These are phyloP conservation scores for Lamellibrachia columna DNA, from an alignment of 2,888 invertebrate species.

Conservation along the genomic window DNA sequence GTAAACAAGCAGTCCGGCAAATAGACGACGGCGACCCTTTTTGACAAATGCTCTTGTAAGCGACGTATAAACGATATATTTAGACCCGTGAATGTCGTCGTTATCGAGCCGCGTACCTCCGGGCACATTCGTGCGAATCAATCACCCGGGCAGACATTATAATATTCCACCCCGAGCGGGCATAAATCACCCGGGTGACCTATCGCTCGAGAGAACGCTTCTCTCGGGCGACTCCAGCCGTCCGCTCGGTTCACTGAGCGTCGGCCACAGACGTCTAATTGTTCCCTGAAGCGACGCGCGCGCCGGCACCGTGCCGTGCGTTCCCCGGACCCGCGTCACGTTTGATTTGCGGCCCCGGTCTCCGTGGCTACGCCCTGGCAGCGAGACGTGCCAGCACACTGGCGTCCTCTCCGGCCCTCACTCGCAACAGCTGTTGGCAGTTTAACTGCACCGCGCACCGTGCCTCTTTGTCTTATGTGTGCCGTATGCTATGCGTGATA, in stretches of 20 bases:
- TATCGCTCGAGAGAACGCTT: neutral
- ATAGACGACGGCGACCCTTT: neutral
- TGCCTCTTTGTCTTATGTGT: neutral
- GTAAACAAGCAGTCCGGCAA: neutral
- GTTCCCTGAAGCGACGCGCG: neutral
- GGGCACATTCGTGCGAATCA: slow-evolving; percentile 16
- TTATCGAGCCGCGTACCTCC: slow-evolving; percentile 8
- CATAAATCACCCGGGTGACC: neutral
- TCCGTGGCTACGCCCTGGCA: neutral
- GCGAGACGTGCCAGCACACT: neutral
- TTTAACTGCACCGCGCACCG: neutral
- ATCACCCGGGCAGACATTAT: neutral
- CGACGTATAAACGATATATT: slow-evolving; percentile 11
- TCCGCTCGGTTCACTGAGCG: neutral
- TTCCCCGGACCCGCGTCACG: neutral
- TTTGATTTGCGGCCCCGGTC: neutral
- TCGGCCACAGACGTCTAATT: neutral
- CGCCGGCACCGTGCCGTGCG: neutral
- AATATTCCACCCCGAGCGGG: neutral
- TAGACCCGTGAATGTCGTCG: slow-evolving; percentile 4
- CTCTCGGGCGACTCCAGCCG: too few relatives aligned
- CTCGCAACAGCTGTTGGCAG: neutral
- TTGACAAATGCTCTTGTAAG: slow-evolving; percentile 6
- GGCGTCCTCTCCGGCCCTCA: neutral
- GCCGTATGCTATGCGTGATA: neutral